phyloP scores from a whole-genome alignment of 2,113 vertebrate genomes.

The Lucifuga dentata region DNA sequence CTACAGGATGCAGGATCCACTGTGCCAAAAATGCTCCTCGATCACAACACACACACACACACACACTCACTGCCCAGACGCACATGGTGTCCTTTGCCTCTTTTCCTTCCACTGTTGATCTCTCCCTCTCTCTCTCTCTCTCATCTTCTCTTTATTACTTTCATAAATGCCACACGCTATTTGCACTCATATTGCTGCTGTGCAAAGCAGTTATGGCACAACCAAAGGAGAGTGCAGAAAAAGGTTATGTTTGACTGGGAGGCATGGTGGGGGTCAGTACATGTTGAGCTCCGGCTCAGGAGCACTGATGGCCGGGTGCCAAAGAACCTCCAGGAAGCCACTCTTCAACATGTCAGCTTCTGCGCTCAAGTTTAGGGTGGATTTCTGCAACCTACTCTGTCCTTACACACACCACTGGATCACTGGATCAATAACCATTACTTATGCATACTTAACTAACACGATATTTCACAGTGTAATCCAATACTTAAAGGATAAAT shows the following conservation, averaged over 20 bases:
- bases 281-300: slow-evolving; percentile 29
- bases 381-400: slow-evolving; percentile 33
- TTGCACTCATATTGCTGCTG: slow-evolving; percentile 30
- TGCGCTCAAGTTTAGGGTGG: slow-evolving; percentile 15
- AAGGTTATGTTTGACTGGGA: slow-evolving; percentile 61
- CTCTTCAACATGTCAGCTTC: slow-evolving; percentile 26
- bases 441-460: slow-evolving; percentile 42
- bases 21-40: slow-evolving; percentile 65
- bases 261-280: slow-evolving; percentile 25
- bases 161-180: slow-evolving; percentile 24
- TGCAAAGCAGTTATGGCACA: slow-evolving; percentile 18
- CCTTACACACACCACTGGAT: slow-evolving; percentile 34
- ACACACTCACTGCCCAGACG: slow-evolving; percentile 4
- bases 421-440: slow-evolving; percentile 57
- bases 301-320: slow-evolving; percentile 58
- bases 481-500: slow-evolving; percentile 19
- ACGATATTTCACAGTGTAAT: slow-evolving; percentile 34
- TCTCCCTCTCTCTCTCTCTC: slow-evolving; percentile 14
- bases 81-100: slow-evolving; percentile 46
- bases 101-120: slow-evolving; percentile 30
- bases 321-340: slow-evolving; percentile 47
- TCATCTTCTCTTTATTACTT: slow-evolving; percentile 39
- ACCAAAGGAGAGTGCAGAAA: slow-evolving; percentile 37
- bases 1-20: slow-evolving; percentile 39
- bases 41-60: slow-evolving; percentile 4